These are phyloP conservation scores for Cantharis rustica DNA, from an alignment of 2,888 invertebrate species.

Conservation along the genomic window DNA sequence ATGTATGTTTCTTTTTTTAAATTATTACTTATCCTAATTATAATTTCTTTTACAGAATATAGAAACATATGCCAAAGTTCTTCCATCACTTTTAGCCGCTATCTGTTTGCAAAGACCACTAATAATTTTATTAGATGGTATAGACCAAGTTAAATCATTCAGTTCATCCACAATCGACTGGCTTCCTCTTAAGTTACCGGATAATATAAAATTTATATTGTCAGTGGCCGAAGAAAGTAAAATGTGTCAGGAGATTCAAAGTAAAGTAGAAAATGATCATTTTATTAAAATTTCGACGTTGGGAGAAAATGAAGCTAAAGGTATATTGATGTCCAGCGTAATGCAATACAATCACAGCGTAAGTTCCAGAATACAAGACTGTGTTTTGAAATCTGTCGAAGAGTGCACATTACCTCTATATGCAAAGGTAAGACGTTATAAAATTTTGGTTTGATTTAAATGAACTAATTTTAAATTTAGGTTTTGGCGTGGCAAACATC, in stretches of 20 bases:
- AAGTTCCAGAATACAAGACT: constrained; percentile 64
- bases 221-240: constrained; percentile 67
- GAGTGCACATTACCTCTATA: constrained; percentile 72
- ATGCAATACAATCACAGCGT: constrained; percentile 66
- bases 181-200: constrained; percentile 76
- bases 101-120: constrained; percentile 64
- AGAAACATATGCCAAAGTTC: constrained; percentile 68
- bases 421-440: constrained; percentile 62
- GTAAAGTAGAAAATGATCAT: constrained; percentile 44
- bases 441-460: neutral
- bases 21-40: neutral
- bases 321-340: constrained; percentile 60
- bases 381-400: constrained; percentile 63
- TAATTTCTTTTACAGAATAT: constrained; percentile 65
- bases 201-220: constrained; percentile 76
- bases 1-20: constrained; percentile 56
- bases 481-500: constrained; percentile 67
- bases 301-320: constrained; percentile 59
- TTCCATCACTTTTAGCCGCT: constrained; percentile 61
- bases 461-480: constrained; percentile 39
- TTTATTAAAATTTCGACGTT: constrained; percentile 59
- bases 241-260: constrained; percentile 53
- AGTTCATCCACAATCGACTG: constrained; percentile 71
- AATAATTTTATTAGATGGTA: constrained; percentile 77
- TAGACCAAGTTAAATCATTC: constrained; percentile 65